These are phyloP conservation scores for Gasterosteus nipponicus DNA, from an alignment of 2,113 vertebrate species.

Conservation along the genomic window DNA sequence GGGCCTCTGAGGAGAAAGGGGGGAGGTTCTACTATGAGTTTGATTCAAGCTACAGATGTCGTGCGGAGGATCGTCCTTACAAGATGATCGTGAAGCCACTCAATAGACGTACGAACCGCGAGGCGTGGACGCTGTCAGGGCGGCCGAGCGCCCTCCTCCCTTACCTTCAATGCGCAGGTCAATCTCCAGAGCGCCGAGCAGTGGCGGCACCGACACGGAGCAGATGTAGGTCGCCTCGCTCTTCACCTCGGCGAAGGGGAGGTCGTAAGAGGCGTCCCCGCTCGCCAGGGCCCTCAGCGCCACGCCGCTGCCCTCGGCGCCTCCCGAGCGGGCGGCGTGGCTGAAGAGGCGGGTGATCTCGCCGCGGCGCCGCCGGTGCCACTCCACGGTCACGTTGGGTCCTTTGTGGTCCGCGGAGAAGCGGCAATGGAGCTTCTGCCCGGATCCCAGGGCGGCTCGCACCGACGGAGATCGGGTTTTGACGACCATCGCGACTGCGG, in stretches of 20 bases:
- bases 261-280: conserved; percentile 75
- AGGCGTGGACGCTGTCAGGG: too few relatives aligned
- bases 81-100: not conserved
- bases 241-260: conserved; percentile 52
- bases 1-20: conserved; percentile 71
- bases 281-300: conserved; percentile 47
- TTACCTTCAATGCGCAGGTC: conserved; percentile 77
- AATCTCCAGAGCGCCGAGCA: conserved; percentile 63
- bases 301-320: conserved; percentile 50
- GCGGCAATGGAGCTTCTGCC: conserved; percentile 76
- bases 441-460: conserved; percentile 54
- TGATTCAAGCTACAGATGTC: not conserved
- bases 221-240: conserved; percentile 77
- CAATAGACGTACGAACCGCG: too few relatives aligned
- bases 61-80: not conserved
- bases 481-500: conserved; percentile 74
- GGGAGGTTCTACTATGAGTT: not conserved
- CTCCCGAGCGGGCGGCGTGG: conserved; percentile 51
- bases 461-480: conserved; percentile 69
- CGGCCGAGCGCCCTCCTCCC: conserved; percentile 1
- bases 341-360: conserved; percentile 62
- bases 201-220: conserved; percentile 65
- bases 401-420: conserved; percentile 75
- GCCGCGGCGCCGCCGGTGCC: conserved; percentile 66
- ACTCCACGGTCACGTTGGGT: conserved; percentile 54